A percentile compares a stretch with the other conserved stretches of the same genome.
phyloP scores from a whole-genome alignment of 2,113 vertebrate genomes.

The Oriolus oriolus region DNA sequence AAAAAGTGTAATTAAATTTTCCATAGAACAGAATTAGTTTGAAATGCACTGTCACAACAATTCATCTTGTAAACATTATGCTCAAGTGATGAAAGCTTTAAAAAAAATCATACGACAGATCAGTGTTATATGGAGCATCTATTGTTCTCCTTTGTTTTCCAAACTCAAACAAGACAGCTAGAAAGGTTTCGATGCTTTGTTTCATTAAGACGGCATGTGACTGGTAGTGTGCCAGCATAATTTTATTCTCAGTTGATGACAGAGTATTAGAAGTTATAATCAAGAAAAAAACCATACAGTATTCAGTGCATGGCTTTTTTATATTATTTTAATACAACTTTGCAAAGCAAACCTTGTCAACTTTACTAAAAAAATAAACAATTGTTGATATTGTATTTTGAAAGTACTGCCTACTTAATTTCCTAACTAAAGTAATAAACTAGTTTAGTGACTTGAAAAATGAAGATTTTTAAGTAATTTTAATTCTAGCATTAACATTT shows the following conservation, averaged over 20 bases:
- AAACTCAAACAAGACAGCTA: not conserved
- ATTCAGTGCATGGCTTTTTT: not conserved
- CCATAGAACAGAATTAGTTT: not conserved
- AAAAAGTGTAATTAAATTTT: not conserved
- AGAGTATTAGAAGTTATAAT: not conserved
- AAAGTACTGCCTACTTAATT: not conserved
- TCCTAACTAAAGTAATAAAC: not conserved
- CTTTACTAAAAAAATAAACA: not conserved
- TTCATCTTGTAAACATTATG: not conserved
- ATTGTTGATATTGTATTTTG: not conserved
- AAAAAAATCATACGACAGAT: not conserved
- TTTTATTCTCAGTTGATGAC: not conserved
- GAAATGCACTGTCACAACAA: not conserved
- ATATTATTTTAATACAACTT: not conserved
- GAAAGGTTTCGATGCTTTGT: not conserved
- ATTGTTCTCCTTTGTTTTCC: slow-evolving; percentile 4
- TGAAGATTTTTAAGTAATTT: not conserved
- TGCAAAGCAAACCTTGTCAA: not conserved
- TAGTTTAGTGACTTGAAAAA: not conserved
- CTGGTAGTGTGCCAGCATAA: not conserved
- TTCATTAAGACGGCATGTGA: slow-evolving; percentile 11
- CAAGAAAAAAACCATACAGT: not conserved
- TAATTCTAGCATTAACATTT: not conserved
- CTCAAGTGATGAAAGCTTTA: not conserved
- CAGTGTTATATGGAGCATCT: not conserved